These are phyloP conservation scores for Palloptera scutellata DNA, from an alignment of 2,888 invertebrate species.

Conservation along the genomic window DNA sequence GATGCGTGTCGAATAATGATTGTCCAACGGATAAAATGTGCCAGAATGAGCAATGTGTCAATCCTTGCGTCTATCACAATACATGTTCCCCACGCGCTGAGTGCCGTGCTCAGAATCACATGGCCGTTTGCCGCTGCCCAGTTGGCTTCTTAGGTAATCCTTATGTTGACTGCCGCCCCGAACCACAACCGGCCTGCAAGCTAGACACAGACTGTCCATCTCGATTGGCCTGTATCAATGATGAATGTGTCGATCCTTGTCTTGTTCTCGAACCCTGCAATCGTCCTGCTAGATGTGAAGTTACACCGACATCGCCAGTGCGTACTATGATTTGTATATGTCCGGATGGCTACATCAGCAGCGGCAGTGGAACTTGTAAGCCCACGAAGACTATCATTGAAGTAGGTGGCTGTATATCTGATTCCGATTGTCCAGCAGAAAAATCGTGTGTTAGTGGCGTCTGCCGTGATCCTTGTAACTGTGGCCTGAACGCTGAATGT, in stretches of 20 bases:
- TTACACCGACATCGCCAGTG: conserved; percentile 81
- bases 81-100: conserved; percentile 80
- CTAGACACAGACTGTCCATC: conserved; percentile 84
- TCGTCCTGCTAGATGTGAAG: conserved; percentile 81
- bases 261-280: conserved; percentile 79
- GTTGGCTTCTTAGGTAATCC: conserved; percentile 80
- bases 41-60: conserved; percentile 83
- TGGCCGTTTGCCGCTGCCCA: conserved; percentile 86
- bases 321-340: conserved; percentile 91
- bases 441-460: conserved; percentile 82
- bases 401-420: conserved; percentile 75
- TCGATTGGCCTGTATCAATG: conserved; percentile 80
- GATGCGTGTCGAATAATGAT: conserved; percentile 86
- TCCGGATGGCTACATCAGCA: conserved; percentile 86
- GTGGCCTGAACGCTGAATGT: conserved; percentile 86
- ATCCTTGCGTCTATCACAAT: conserved; percentile 81
- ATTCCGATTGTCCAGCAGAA: conserved; percentile 80
- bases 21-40: conserved; percentile 87
- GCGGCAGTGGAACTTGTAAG: conserved; percentile 81
- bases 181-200: conserved; percentile 78
- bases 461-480: conserved; percentile 85
- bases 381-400: conserved; percentile 73
- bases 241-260: conserved; percentile 86
- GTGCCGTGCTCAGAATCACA: conserved; percentile 82
- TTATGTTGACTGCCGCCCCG: conserved; percentile 80